phyloP scores from a whole-genome alignment of 2,888 invertebrate genomes.

The Camptogramma bilineatum region DNA sequence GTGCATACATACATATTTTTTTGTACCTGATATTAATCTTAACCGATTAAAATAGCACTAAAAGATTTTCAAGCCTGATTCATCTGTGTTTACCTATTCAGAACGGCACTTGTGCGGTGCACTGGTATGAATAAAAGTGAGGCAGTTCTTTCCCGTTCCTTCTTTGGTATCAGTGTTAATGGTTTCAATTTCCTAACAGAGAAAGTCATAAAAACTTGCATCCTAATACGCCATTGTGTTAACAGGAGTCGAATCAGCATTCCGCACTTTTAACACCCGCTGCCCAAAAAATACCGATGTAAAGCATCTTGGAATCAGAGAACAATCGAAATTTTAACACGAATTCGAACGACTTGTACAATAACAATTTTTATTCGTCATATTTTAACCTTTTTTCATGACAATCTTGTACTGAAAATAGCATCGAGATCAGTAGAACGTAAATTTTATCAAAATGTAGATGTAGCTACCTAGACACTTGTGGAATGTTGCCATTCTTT shows the following conservation, averaged over 20 bases:
- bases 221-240: conserved; percentile 44
- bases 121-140: conserved; percentile 3
- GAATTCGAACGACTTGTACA: conserved; percentile 36
- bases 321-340: conserved; percentile 79
- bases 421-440: background rate
- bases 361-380: conserved; percentile 41
- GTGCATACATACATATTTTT: too few relatives aligned
- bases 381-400: conserved; percentile 35
- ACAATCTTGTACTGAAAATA: background rate
- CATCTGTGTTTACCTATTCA: background rate
- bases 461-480: too few relatives aligned
- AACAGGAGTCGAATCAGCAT: conserved; percentile 60
- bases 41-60: too few relatives aligned
- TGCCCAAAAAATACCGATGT: conserved; percentile 60
- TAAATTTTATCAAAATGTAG: too few relatives aligned
- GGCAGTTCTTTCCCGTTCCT: conserved; percentile 8
- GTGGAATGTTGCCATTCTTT: too few relatives aligned
- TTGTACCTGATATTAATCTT: too few relatives aligned
- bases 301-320: conserved; percentile 63
- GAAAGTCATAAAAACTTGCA: conserved; percentile 44
- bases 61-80: too few relatives aligned
- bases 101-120: background rate
- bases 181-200: conserved; percentile 35
- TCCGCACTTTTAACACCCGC: conserved; percentile 66
- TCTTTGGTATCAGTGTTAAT: conserved; percentile 25